Conservation (phyloP, 1,140 invertebrate genomes). For the Halesus radiatus region DNA sequence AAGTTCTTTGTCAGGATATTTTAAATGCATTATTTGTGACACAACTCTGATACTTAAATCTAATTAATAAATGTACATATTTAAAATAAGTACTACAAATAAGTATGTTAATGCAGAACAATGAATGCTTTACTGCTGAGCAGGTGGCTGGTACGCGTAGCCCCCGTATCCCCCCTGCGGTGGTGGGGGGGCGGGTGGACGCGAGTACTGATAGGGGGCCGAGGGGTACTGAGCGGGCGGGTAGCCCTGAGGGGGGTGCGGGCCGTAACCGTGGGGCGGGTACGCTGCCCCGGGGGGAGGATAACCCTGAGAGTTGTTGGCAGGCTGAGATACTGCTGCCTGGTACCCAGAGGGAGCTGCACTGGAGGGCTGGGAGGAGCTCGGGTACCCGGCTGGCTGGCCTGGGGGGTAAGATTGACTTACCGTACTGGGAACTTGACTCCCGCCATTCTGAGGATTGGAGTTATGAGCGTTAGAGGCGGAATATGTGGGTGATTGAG, state of each 20-base stretch:
- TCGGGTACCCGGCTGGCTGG: slow-evolving; percentile 66
- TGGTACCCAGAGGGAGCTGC: slow-evolving; percentile 64
- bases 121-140: slow-evolving; percentile 60
- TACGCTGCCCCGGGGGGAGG: slow-evolving; percentile 65
- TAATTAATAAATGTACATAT: too few relatives aligned
- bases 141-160: slow-evolving; percentile 69
- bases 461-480: slow-evolving; percentile 61
- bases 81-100: slow-evolving; percentile 27
- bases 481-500: slow-evolving; percentile 65
- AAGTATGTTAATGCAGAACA: slow-evolving; percentile 18
- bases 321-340: slow-evolving; percentile 62
- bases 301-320: slow-evolving; percentile 62
- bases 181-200: slow-evolving; percentile 67
- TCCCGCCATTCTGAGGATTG: slow-evolving; percentile 66
- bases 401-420: slow-evolving; percentile 65
- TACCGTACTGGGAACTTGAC: slow-evolving; percentile 62
- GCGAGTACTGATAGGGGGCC: slow-evolving; percentile 67
- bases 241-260: slow-evolving; percentile 67
- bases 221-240: slow-evolving; percentile 68
- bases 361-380: slow-evolving; percentile 67
- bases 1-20: slow-evolving; percentile 11
- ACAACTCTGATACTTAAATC: not conserved
- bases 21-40: slow-evolving; percentile 11
- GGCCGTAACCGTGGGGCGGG: slow-evolving; percentile 66
- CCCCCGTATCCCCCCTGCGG: slow-evolving; percentile 66